These are phyloP conservation scores for Melangyna quadrimaculata DNA, from an alignment of 2,888 invertebrate species.

Conservation along the genomic window DNA sequence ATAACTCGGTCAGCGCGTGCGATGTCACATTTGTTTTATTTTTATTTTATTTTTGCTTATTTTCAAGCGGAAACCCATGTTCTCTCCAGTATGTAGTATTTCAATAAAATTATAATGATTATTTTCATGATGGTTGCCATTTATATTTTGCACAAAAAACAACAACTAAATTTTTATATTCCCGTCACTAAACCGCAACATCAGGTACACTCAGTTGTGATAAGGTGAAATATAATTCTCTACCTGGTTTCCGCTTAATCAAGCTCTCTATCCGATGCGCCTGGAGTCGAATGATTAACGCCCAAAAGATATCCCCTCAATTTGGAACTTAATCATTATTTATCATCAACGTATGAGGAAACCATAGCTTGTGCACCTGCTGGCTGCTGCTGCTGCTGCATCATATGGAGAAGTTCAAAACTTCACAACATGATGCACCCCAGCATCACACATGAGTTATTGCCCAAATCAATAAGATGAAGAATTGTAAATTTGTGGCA, in stretches of 20 bases:
- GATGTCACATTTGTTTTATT: conserved; percentile 42
- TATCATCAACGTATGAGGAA: conserved; percentile 49
- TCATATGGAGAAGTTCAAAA: conserved; percentile 18
- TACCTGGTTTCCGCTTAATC: conserved; percentile 46
- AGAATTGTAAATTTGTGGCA: conserved; percentile 60
- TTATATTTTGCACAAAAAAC: conserved; percentile 4
- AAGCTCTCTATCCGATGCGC: conserved; percentile 27
- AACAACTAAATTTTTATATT: not conserved
- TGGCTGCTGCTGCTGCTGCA: conserved; percentile 26
- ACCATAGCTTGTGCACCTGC: conserved; percentile 56
- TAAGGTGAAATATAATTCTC: conserved; percentile 14
- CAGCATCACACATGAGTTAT: conserved; percentile 58
- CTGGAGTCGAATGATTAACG: conserved; percentile 55
- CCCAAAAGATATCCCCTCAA: conserved; percentile 67
- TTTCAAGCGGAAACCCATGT: conserved; percentile 37
- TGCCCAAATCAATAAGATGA: conserved; percentile 63
- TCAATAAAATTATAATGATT: conserved; percentile 60
- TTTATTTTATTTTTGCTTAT: conserved; percentile 18
- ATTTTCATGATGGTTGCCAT: conserved; percentile 29
- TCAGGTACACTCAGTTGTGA: not conserved
- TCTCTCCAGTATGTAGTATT: conserved; percentile 43
- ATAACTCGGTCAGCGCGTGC: conserved; percentile 49
- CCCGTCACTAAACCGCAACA: conserved; percentile 16
- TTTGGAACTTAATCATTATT: conserved; percentile 70
- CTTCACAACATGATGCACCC: conserved; percentile 18